phyloP scores from a whole-genome alignment of 2,888 invertebrate genomes.

The Dryococelus australis region DNA sequence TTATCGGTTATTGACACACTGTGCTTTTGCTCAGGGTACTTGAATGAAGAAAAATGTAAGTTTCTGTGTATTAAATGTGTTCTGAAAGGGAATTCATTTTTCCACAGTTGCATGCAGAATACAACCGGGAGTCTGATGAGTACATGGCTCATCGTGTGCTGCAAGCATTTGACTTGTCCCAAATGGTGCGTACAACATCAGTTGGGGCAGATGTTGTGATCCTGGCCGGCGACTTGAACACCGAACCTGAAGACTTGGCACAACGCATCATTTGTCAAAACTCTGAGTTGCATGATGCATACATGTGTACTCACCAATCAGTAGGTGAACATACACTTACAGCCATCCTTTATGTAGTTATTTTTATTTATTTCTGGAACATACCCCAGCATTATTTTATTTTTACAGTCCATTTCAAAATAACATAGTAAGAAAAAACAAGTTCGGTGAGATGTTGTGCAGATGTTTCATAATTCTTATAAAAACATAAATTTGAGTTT shows the following conservation, averaged over 20 bases:
- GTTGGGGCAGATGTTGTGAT: constrained; percentile 81
- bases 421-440: too few species aligned
- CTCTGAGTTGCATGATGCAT: constrained; percentile 50
- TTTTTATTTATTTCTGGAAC: too few species aligned
- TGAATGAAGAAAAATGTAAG: too few species aligned
- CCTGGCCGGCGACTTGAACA: constrained; percentile 94
- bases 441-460: too few species aligned
- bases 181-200: constrained; percentile 89
- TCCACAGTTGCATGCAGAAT: constrained; percentile 92
- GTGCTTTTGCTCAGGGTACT: too few species aligned
- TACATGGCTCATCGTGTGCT: constrained; percentile 91
- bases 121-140: constrained; percentile 81
- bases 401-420: too few species aligned
- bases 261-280: constrained; percentile 60
- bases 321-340: constrained; percentile 20
- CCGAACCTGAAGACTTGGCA: constrained; percentile 85
- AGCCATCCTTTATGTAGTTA: neutral
- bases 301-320: constrained; percentile 39
- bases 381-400: too few species aligned
- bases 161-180: constrained; percentile 94
- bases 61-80: too few species aligned
- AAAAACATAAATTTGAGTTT: too few species aligned
- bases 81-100: neutral
- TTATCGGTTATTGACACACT: too few species aligned
- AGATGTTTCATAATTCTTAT: too few species aligned